These are phyloP conservation scores for Epistrophe eligans DNA, from an alignment of 2,888 invertebrate genomes.

Conservation along the genomic window DNA sequence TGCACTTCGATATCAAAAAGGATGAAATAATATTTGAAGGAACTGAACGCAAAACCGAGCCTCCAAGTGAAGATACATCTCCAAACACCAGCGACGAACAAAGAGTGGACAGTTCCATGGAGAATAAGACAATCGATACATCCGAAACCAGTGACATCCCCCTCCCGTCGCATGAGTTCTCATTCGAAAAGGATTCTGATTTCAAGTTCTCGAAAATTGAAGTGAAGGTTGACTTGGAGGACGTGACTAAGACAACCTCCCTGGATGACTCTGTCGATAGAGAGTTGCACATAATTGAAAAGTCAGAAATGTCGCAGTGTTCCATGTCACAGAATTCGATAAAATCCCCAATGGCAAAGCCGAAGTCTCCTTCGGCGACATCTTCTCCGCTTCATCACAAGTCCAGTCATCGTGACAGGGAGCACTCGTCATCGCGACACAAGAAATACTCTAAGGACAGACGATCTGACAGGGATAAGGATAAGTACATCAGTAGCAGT, in stretches of 20 bases:
- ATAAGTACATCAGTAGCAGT: slow-evolving; percentile 77
- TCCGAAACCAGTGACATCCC: slow-evolving; percentile 51
- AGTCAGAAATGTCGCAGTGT: slow-evolving; percentile 68
- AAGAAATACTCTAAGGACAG: slow-evolving; percentile 79
- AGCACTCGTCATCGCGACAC: slow-evolving; percentile 78
- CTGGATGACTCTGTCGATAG: slow-evolving; percentile 64
- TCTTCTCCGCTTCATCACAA: slow-evolving; percentile 47
- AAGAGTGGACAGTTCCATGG: slow-evolving; percentile 32
- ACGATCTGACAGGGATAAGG: slow-evolving; percentile 53
- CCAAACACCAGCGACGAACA: slow-evolving; percentile 64
- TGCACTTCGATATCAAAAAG: slow-evolving; percentile 83
- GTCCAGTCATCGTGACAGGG: slow-evolving; percentile 55
- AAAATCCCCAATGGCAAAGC: slow-evolving; percentile 31
- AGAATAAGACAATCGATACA: slow-evolving; percentile 48
- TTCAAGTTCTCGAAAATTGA: slow-evolving; percentile 69
- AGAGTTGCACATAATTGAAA: slow-evolving; percentile 65
- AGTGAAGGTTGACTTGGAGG: slow-evolving; percentile 59
- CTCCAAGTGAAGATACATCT: slow-evolving; percentile 48
- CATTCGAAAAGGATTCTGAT: slow-evolving; percentile 60
- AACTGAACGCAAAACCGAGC: slow-evolving; percentile 69
- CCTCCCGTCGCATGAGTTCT: slow-evolving; percentile 54
- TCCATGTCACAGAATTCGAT: slow-evolving; percentile 59
- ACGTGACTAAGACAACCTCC: slow-evolving; percentile 56
- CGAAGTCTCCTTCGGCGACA: slow-evolving; percentile 58
- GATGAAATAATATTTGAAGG: slow-evolving; percentile 83